Conservation (phyloP, 2,113 vertebrate species). For the Helogale parvula region DNA sequence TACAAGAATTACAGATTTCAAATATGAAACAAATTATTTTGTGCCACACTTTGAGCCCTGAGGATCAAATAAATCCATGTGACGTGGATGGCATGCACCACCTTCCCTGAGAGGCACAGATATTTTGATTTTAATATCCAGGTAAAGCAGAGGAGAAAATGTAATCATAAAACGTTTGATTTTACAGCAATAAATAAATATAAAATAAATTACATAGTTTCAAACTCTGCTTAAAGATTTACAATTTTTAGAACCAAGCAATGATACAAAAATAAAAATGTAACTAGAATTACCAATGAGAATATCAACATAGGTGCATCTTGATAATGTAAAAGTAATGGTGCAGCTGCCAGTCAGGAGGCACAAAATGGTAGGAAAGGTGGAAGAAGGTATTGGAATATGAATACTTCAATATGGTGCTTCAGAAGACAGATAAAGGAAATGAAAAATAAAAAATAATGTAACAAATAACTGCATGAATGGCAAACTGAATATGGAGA, state of each 20-base stretch:
- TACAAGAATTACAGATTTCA: background rate
- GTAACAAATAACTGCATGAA: background rate
- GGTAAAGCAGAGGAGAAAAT: background rate
- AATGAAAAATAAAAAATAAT: background rate
- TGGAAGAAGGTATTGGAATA: background rate
- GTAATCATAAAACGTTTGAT: background rate
- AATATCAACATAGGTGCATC: background rate
- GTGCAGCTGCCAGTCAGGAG: background rate
- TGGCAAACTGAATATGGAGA: background rate
- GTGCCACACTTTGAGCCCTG: background rate
- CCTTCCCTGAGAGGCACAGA: background rate
- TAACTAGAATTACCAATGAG: background rate
- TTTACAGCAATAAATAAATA: background rate
- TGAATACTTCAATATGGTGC: background rate
- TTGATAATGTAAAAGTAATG: background rate
- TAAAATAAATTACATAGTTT: background rate
- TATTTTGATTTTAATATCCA: background rate
- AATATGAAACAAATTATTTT: background rate
- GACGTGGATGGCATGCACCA: background rate
- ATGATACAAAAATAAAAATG: background rate
- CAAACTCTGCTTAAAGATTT: background rate
- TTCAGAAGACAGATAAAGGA: background rate
- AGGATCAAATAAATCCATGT: background rate
- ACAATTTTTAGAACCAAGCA: background rate
- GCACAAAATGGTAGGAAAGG: background rate